These are phyloP conservation scores for Setipinna tenuifilis DNA, from an alignment of 2,797 vertebrate species.

Conservation along the genomic window DNA sequence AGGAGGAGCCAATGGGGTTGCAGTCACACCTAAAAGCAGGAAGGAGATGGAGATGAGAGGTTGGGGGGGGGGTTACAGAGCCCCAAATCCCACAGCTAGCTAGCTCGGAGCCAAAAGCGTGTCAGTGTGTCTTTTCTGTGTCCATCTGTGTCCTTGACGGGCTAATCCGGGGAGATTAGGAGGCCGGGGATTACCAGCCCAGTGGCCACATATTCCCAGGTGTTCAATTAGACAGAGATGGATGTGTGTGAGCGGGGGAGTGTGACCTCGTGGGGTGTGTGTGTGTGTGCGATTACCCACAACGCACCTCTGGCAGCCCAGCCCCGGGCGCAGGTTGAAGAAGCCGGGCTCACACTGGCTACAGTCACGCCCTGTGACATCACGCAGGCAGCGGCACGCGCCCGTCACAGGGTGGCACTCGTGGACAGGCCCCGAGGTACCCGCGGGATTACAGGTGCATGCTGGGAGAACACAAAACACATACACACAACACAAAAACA, in stretches of 20 bases:
- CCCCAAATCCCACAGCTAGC: background rate
- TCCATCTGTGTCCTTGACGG: background rate
- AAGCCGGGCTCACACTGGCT: slow-evolving; percentile 80
- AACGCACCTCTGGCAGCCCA: slow-evolving; percentile 84
- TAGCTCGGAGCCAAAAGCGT: background rate
- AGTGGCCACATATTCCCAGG: background rate
- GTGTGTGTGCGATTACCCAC: background rate
- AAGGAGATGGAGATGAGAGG: background rate
- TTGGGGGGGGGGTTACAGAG: no score
- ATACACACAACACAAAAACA: background rate
- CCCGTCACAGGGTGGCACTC: slow-evolving; percentile 81
- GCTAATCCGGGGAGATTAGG: background rate
- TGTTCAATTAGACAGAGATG: background rate
- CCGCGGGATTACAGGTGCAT: slow-evolving; percentile 68
- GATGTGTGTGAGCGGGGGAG: background rate
- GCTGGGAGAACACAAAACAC: no score
- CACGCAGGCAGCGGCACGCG: slow-evolving; percentile 82
- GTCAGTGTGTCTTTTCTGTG: background rate
- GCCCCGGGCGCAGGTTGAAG: slow-evolving; percentile 75
- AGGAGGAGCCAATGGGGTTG: slow-evolving; percentile 78
- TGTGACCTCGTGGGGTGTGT: background rate
- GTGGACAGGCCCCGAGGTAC: slow-evolving; percentile 66
- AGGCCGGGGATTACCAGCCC: background rate
- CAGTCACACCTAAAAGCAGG: slow-evolving; percentile 80
- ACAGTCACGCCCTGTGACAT: slow-evolving; percentile 82